A percentile compares a stretch with the other conserved stretches of the same genome.
Evolutionary conservation across 2,797 vertebrate species (phyloP).

Genomic region (Remorina albescens): DNA sequence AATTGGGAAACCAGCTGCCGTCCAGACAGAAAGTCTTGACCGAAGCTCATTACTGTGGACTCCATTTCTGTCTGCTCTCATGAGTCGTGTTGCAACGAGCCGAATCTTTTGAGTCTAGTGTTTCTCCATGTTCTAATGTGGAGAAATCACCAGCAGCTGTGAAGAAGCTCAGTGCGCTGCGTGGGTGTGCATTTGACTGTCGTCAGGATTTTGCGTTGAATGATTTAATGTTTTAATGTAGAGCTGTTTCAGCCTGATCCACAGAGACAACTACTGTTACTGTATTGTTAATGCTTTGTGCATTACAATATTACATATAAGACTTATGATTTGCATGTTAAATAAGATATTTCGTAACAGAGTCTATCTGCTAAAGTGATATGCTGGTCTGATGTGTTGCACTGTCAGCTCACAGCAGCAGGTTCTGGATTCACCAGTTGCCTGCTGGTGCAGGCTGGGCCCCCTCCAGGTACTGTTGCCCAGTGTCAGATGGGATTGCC

Average conservation of each 20-base stretch:
- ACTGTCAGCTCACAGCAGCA: no score
- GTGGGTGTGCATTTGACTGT: conserved; percentile 3
- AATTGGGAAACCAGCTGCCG: conserved; percentile 71
- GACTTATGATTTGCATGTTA: no score
- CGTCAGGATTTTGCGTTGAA: background rate
- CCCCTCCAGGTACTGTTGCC: no score
- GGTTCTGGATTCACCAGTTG: no score
- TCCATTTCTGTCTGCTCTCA: conserved; percentile 37
- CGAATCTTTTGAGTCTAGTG: conserved; percentile 35
- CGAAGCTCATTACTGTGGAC: conserved; percentile 34
- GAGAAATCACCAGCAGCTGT: conserved; percentile 41
- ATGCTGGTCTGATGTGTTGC: no score
- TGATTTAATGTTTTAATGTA: background rate
- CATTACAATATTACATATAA: no score
- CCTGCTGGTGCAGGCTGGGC: no score
- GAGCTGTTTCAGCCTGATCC: background rate
- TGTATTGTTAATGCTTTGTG: background rate
- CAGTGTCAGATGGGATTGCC: no score
- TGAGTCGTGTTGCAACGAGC: conserved; percentile 64
- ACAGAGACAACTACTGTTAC: background rate
- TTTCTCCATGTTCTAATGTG: conserved; percentile 55
- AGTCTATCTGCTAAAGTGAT: no score
- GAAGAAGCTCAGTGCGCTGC: conserved; percentile 21
- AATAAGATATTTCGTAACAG: background rate
- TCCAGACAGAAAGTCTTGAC: conserved; percentile 70